Base-by-base conservation (phyloP, 2,888 invertebrate species). In the Tuta absoluta region DNA sequence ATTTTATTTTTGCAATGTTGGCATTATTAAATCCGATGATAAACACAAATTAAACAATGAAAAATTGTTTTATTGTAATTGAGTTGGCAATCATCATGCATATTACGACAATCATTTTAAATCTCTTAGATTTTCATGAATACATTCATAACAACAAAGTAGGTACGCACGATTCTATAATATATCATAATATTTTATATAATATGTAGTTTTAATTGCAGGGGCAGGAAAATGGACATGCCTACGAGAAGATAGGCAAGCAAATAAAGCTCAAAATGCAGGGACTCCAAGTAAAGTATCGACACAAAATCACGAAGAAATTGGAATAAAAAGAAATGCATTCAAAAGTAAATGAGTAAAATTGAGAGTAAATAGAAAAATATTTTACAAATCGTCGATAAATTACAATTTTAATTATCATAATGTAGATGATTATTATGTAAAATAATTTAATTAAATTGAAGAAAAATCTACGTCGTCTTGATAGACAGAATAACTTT, bases 171-270 rank as follows among this genome's bases (percentile, higher is more conserved):
- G 41, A 14, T 41, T 4, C 41, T 14, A 41, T 14, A 41, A 41
- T 14, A 14, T n/a, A n/a, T n/a, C n/a, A n/a, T 33, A 33, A 33
- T 33, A 33, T 33, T 33, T 10, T 4, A 28, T 28, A 28, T 28
- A 38, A 12, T 38, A 38, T 12, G 11, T 41, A 41, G 2, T 41
- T 41, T 14, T 41, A 41, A 41, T 14, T 14, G 41, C 41, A 41
- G 41, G 41, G 41, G n/a, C 41, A 21, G 21, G 51, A 11, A 5
- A 23, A 51, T 12, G 48, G 76, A 68, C 84, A 85, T 84, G 84
- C 84, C 82, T 83, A 79, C 48, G 65, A 65, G 69, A 59, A 66
- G 66, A 62, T 58, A 66, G 67, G 65, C 66, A 81, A 81, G 81
- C 81, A 73, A 66, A 14, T 69, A 71, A 70, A 82, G 51, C 51